Evolutionary conservation across 2,888 invertebrate species (phyloP).

Genomic region (Acanthosepion pharaonis): DNA sequence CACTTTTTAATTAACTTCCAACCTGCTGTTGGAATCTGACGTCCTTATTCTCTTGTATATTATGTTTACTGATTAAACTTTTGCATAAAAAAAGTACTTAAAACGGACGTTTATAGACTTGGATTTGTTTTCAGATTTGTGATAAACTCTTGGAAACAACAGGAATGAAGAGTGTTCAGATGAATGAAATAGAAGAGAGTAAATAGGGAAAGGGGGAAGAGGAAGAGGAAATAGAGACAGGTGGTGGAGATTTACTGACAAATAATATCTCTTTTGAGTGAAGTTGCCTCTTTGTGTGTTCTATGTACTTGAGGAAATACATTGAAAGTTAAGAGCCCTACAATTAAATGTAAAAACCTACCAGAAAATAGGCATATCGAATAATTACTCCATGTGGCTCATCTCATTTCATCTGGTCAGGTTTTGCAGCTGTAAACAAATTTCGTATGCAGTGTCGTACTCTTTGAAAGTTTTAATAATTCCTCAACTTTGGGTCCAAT

Average conservation of each 20-base stretch:
- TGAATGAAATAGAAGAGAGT: not conserved
- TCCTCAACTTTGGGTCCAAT: not conserved
- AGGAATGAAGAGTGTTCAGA: not conserved
- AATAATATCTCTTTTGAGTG: constrained; percentile 4
- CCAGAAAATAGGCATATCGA: not conserved
- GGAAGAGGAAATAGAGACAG: not conserved
- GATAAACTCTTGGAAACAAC: not conserved
- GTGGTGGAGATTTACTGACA: constrained; percentile 1
- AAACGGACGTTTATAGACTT: not conserved
- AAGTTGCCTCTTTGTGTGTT: not conserved
- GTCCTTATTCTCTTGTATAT: not conserved
- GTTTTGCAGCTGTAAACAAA: not conserved
- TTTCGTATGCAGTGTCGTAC: not conserved
- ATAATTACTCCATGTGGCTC: not conserved
- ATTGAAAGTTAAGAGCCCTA: constrained; percentile 33
- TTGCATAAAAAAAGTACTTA: not conserved
- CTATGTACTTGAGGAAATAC: not conserved
- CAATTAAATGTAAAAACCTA: not conserved
- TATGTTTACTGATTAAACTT: not conserved
- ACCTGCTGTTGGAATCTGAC: constrained; percentile 20
- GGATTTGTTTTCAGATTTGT: not conserved
- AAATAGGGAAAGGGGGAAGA: not conserved
- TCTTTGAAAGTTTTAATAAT: not conserved
- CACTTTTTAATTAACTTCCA: not conserved
- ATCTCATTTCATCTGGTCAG: not conserved